Base-by-base conservation (phyloP, 2,113 vertebrate genomes). In the Brachionichthys hirsutus region DNA sequence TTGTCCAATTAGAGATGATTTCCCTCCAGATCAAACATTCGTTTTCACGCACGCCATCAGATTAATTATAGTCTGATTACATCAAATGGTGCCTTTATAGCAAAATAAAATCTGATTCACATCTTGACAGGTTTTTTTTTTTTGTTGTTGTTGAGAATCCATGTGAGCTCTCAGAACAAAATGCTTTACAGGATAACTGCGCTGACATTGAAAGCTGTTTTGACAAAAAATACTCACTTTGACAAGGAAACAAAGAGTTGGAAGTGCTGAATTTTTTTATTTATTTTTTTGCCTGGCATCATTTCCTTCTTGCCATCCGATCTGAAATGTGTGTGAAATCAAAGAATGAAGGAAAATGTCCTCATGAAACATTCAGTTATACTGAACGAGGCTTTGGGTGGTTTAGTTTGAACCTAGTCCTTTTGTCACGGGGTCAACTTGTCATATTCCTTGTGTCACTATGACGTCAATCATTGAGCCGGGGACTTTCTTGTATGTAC, bases 1-100 rank as follows among this genome's bases (percentile, higher is more conserved):
- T 73, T 81, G 50, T 81, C 54, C 60, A 73, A 81, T 82, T 81
- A 79, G 13, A 70, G 24, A 58, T 11, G 3, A 58, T 60, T 65
- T 55, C 47, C 58, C 72, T 76, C 13, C 30, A 53, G 58, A 58
- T 45, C 58, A 44, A 62, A 19, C 30, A 34, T 15, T 47, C 69
- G 45, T 3, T 16, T 36, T 78, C 64, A 52, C 54, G 45, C 24
- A 36, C 49, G 34, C 75, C 72, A 70, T 73, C 73, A 78, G 47
- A 75, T 67, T 62, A 47, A 72, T 81, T 43, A 22, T 38, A 61
- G 64, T 67, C 44, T 13, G 36, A 66, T 75, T 73, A 12, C 24
- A 50, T 20, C 47, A 57, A 64, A 66, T 43, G 57, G 66, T 54
- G 41, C 9, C 6, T 66, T 59, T 8, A 24, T 44, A 48, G n/a